A percentile compares a stretch with the other conserved stretches of the same genome.
Evolutionary conservation across 2,113 vertebrate genomes (phyloP).

Genomic region (Elachura formosa): DNA sequence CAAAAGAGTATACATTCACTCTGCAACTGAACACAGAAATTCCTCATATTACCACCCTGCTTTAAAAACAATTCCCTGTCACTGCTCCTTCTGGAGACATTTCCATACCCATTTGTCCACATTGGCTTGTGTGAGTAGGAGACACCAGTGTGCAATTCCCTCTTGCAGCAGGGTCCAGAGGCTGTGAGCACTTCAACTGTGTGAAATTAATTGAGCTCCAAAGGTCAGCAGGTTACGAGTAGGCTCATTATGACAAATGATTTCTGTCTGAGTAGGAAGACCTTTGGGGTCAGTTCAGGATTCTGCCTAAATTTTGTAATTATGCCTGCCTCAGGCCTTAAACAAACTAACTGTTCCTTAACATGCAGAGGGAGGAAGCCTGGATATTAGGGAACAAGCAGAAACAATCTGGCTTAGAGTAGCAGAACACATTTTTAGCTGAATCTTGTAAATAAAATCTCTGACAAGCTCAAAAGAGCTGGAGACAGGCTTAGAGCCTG

Average conservation of each 20-base stretch:
- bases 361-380: slow-evolving; percentile 34
- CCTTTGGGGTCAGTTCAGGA: slow-evolving; percentile 65
- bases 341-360: slow-evolving; percentile 59
- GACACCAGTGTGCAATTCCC: neutral
- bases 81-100: neutral
- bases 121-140: neutral
- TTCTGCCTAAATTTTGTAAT: slow-evolving; percentile 69
- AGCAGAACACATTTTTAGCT: slow-evolving; percentile 25
- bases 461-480: slow-evolving; percentile 10
- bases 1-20: neutral
- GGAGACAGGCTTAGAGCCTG: slow-evolving; percentile 7
- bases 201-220: slow-evolving; percentile 70
- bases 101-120: neutral
- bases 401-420: neutral
- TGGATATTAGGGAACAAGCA: slow-evolving; percentile 8
- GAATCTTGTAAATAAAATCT: slow-evolving; percentile 21
- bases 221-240: slow-evolving; percentile 60
- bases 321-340: slow-evolving; percentile 57
- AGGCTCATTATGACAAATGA: slow-evolving; percentile 71
- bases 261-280: slow-evolving; percentile 69
- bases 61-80: neutral
- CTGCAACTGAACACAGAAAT: neutral
- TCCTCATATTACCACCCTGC: neutral
- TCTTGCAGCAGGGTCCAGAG: slow-evolving; percentile 30
- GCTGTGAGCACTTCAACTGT: slow-evolving; percentile 47